Base-by-base conservation (phyloP, 1,140 invertebrate genomes). In the Drosophila saltans region DNA sequence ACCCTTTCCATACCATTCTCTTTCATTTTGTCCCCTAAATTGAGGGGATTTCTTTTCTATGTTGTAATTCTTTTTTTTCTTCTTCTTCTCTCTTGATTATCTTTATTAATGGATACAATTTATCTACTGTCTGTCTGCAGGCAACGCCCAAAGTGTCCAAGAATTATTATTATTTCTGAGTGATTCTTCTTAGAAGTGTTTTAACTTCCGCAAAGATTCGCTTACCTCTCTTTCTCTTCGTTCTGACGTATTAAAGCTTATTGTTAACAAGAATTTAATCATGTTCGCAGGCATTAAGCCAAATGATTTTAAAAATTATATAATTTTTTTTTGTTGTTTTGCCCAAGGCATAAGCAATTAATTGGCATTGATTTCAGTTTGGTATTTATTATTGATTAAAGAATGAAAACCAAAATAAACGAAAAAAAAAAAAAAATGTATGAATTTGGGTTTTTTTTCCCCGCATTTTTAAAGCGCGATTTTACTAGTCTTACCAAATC, bases 241-340 rank as follows among this genome's bases (percentile, higher is more conserved):
- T 10, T 52, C 57, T 59, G 82, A 81, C 75, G 68, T 68, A 68
- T 57, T 82, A 55, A 70, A 65, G 21, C 45, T 57, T 64, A 74
- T 77, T 81, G 69, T 72, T 81, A 81, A 78, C 71, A 79, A 82
- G 80, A 72, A 71, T 85, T 82, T 72, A 86, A 86, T 81, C 75
- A 75, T 86, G 72, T 72, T 68, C 57, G 66, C 45, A 36, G 66
- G 57, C 61, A 57, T 61, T 64, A 69, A 57, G 43, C 33, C n/a
- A 52, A 67, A 74, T 45, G 33, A 59, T 57, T 45, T 58, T 67
- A 45, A 48, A 10, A 63, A 43, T 75, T 41, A 62, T 70, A 72
- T 70, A 62, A 72, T 30, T 16, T 16, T 16, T 56, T 57, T 45
- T 56, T 30, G 69, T 67, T 68, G 26, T 24, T 73, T 45, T 7